These are phyloP conservation scores for Heterotilapia buettikoferi DNA, from an alignment of 2,113 vertebrate species.

Conservation along the genomic window DNA sequence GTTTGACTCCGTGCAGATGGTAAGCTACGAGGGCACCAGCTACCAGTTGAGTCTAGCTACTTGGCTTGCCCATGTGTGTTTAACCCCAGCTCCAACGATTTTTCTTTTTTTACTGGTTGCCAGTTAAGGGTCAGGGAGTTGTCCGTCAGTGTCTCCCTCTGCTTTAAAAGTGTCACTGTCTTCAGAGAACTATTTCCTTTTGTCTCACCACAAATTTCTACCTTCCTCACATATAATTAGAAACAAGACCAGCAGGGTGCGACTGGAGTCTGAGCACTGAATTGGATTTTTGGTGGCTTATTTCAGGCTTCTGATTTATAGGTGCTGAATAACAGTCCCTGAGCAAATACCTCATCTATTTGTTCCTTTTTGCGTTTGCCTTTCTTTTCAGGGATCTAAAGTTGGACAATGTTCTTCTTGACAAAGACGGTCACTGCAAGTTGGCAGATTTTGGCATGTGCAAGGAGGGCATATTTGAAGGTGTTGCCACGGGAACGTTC, in stretches of 20 bases:
- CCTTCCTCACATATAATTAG: background rate
- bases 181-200: background rate
- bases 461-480: constrained; percentile 90
- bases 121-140: background rate
- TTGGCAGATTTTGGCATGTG: constrained; percentile 99
- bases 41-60: background rate
- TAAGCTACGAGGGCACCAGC: background rate
- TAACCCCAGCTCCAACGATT: background rate
- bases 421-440: constrained; percentile 96
- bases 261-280: background rate
- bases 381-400: constrained; percentile 87
- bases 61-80: background rate
- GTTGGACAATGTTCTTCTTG: constrained; percentile 92
- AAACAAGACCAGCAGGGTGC: background rate
- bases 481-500: constrained; percentile 86
- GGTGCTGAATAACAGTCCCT: background rate
- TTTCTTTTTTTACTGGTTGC: background rate
- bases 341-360: background rate
- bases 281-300: background rate
- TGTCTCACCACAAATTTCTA: background rate
- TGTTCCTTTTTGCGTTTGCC: background rate
- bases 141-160: background rate
- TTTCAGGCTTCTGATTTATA: background rate
- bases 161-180: background rate
- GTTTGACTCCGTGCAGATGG: background rate